Evolutionary conservation across 2,888 invertebrate genomes (phyloP).

Genomic region (Pyrochroa serraticornis): DNA sequence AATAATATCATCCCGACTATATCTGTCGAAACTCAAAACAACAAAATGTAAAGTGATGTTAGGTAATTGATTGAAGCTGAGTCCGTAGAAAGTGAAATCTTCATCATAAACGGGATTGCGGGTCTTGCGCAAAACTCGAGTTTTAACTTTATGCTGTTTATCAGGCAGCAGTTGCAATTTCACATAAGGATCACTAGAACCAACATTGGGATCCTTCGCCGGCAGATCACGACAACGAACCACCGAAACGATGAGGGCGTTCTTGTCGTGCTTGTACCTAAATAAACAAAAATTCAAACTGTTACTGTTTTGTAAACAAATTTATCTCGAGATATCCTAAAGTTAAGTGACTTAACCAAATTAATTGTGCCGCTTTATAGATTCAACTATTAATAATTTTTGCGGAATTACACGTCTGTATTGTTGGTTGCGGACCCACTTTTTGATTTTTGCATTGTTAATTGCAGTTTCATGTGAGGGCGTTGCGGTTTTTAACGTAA

Average conservation of each 20-base stretch:
- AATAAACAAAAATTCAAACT: constrained; percentile 39
- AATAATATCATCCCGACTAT: constrained; percentile 97
- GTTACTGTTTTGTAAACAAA: too few species aligned
- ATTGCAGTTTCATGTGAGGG: too few species aligned
- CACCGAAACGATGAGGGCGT: constrained; percentile 89
- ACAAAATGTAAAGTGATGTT: constrained; percentile 93
- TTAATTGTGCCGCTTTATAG: too few species aligned
- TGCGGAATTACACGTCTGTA: too few species aligned
- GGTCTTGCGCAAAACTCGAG: constrained; percentile 91
- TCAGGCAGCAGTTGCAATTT: constrained; percentile 97
- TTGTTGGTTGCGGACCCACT: too few species aligned
- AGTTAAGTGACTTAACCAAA: too few species aligned
- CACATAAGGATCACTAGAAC: constrained; percentile 94
- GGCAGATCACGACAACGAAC: constrained; percentile 89
- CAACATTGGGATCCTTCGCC: constrained; percentile 78
- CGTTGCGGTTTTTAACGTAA: too few species aligned
- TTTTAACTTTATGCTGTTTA: constrained; percentile 95
- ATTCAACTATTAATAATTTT: too few species aligned
- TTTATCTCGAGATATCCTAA: too few species aligned
- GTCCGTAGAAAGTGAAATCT: constrained; percentile 98
- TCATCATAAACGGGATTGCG: constrained; percentile 97
- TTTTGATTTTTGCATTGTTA: too few species aligned
- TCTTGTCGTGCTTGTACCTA: constrained; percentile 88
- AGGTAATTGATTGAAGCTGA: constrained; percentile 83
- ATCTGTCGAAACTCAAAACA: constrained; percentile 93